Percentiles rank a stretch among this genome's conserved stretches.
Evolutionary conservation across 2,888 invertebrate genomes (phyloP).

Genomic region (Synanthedon tipuliformis): DNA sequence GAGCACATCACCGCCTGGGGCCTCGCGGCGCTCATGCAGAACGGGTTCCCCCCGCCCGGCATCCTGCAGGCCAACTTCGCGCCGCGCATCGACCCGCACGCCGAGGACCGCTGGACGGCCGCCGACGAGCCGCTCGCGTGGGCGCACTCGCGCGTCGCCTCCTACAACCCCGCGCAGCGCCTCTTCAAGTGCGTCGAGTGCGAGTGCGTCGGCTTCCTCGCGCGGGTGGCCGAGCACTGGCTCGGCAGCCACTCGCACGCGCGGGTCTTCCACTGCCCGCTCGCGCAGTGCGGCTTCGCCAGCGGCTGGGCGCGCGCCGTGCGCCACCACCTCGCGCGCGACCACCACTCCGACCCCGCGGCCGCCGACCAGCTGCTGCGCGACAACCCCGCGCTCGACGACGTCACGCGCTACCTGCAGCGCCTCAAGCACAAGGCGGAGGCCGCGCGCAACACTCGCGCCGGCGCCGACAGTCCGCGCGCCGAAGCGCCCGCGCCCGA

Average conservation of each 20-base stretch:
- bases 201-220: slow-evolving; percentile 80
- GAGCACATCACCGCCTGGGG: slow-evolving; percentile 81
- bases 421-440: slow-evolving; percentile 72
- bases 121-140: slow-evolving; percentile 79
- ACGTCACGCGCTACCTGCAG: slow-evolving; percentile 78
- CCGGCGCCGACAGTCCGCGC: slow-evolving; percentile 16
- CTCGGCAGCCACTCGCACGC: slow-evolving; percentile 76
- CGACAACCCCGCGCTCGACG: slow-evolving; percentile 80
- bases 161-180: slow-evolving; percentile 81
- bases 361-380: slow-evolving; percentile 73
- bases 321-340: slow-evolving; percentile 77
- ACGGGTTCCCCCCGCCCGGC: slow-evolving; percentile 76
- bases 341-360: slow-evolving; percentile 77
- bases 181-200: slow-evolving; percentile 81
- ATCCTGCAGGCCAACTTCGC: slow-evolving; percentile 73
- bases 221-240: slow-evolving; percentile 82
- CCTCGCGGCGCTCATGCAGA: slow-evolving; percentile 81
- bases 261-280: slow-evolving; percentile 75
- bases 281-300: slow-evolving; percentile 80
- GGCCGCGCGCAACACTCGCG: slow-evolving; percentile 12
- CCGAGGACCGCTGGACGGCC: slow-evolving; percentile 74
- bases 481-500: slow-evolving; percentile 11
- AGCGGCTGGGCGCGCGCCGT: slow-evolving; percentile 82
- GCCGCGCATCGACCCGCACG: slow-evolving; percentile 58
- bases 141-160: slow-evolving; percentile 84